phyloP scores from a whole-genome alignment of 37 sponge, comb jelly and placozoan genomes.

The Theonella swinhoei region DNA sequence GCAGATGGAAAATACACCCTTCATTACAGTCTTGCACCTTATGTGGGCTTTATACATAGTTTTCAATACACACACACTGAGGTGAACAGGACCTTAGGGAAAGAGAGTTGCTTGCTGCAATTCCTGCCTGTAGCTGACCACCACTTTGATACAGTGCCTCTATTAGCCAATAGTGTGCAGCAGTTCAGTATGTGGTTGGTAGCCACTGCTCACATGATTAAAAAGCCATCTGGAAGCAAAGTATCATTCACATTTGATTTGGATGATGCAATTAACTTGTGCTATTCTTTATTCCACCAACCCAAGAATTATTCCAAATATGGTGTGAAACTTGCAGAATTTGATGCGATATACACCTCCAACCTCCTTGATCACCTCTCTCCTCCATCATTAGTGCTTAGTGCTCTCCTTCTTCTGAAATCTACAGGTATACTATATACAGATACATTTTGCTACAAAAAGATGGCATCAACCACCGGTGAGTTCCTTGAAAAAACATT shows the following conservation, averaged over 20 bases:
- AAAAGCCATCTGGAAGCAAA: not conserved
- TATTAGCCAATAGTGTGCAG: conserved; percentile 59
- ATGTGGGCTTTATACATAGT: conserved; percentile 15
- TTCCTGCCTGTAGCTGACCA: conserved; percentile 9
- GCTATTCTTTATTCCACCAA: not conserved
- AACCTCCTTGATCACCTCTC: conserved; percentile 37
- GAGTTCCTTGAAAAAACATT: conserved; percentile 8
- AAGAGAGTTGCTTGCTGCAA: not conserved
- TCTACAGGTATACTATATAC: conserved; percentile 18
- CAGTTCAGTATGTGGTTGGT: conserved; percentile 49
- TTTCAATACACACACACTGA: not conserved
- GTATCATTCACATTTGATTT: conserved; percentile 28
- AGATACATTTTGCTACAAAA: not conserved
- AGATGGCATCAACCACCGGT: not conserved
- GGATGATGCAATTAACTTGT: conserved; percentile 19
- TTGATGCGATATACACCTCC: conserved; percentile 44
- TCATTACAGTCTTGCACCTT: conserved; percentile 4
- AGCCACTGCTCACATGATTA: not conserved
- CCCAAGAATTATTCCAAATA: not conserved
- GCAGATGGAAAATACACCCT: conserved; percentile 30
- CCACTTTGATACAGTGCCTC: conserved; percentile 11
- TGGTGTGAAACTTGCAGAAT: not conserved
- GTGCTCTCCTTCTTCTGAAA: conserved; percentile 32
- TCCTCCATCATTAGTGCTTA: conserved; percentile 22
- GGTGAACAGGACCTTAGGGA: not conserved